Base-by-base conservation (phyloP, 2,888 invertebrate genomes). In the Phaedon cochleariae region DNA sequence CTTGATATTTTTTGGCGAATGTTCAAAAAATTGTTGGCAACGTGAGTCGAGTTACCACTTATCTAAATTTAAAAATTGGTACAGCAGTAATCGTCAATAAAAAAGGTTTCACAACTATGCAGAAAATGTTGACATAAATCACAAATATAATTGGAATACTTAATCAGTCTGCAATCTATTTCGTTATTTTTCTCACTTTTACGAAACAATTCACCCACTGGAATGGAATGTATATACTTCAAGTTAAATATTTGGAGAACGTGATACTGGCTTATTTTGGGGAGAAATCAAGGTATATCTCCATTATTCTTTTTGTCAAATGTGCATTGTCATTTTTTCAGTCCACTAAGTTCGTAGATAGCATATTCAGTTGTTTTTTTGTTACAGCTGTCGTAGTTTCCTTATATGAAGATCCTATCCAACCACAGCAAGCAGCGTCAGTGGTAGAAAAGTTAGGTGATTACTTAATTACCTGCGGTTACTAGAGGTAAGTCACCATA, bases 401-500 rank as follows among this genome's bases (percentile, higher is more conserved):
- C 86, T 90, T 95, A 85, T 96, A 96, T 85, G 94, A 95, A 91
- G 95, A 96, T 88, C 95, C 95, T 84, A 95, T 95, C 86, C 95
- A 95, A 88, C 95, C 96, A 86, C 95, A 96, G 87, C 96, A 96
- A 88, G 95, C 95, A 84, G 96, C 96, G 86, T 95, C 95, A 80
- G 94, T 96, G 87, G 95, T 95, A 86, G 96, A 96, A 91, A 95
- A 95, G 90, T 90, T 96, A 90, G 95, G 96, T 89, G 96, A 96
- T 87, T 96, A 96, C 92, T 92, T 96, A 90, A 91, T 95, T 89
- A 92, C 90, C 89, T 95, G 95, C 90, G 95, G 95, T 90, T 95
- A 94, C 92, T 96, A 95, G 91, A 90, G 89, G 89, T 89, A 73
- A 81, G 81, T 77, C 15, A 54, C 37, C 26, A 60, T 18, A 21